Percentiles rank a stretch among this genome's conserved stretches.
Conservation (phyloP, 2,888 invertebrate species). For the Andrena bicolor region DNA sequence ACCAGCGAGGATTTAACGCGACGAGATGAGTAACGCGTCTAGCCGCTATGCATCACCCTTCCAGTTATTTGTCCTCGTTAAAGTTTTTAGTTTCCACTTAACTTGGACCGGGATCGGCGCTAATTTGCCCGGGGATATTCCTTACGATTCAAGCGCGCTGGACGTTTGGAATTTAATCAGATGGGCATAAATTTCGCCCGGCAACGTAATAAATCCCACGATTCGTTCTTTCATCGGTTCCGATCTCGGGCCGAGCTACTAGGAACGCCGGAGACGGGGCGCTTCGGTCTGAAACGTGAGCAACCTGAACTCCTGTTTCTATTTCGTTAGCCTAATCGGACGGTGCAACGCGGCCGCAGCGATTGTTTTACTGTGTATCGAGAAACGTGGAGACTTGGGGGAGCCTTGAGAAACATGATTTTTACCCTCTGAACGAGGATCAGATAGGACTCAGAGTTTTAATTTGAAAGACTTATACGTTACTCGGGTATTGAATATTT, state of each 20-base stretch:
- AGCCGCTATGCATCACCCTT: constrained; percentile 60
- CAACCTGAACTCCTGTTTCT: constrained; percentile 52
- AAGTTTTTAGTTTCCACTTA: constrained; percentile 70
- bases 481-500: too few species aligned
- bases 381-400: not conserved
- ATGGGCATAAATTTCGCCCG: constrained; percentile 71
- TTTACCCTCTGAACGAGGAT: not conserved
- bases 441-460: too few species aligned
- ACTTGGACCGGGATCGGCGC: constrained; percentile 58
- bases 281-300: constrained; percentile 53
- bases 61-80: constrained; percentile 74
- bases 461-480: too few species aligned
- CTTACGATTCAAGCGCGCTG: constrained; percentile 52
- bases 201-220: constrained; percentile 67
- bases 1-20: constrained; percentile 57
- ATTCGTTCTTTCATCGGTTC: constrained; percentile 69
- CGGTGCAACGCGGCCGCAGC: not conserved
- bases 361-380: constrained; percentile 4
- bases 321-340: not conserved
- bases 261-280: constrained; percentile 28
- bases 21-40: constrained; percentile 66
- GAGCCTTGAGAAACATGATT: not conserved
- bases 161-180: constrained; percentile 74
- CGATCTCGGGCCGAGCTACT: constrained; percentile 55
- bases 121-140: constrained; percentile 68